These are phyloP conservation scores for Aplocera efformata DNA, from an alignment of 2,888 invertebrate species.

Conservation along the genomic window DNA sequence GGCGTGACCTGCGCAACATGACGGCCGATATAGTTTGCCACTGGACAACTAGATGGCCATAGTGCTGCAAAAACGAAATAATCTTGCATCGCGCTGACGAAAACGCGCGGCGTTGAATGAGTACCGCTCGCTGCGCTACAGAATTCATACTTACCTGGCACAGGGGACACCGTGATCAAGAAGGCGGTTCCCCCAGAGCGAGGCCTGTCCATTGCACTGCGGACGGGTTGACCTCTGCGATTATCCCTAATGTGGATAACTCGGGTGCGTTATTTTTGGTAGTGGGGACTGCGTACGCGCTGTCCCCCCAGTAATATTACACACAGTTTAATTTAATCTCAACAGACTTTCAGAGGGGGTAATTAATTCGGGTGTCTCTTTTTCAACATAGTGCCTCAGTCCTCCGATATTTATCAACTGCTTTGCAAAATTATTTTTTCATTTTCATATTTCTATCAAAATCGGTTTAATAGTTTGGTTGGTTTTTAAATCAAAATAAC, in stretches of 20 bases:
- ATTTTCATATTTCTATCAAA: too few species aligned
- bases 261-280: constrained; percentile 1
- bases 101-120: constrained; percentile 6
- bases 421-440: too few species aligned
- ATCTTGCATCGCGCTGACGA: constrained; percentile 11
- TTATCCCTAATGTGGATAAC: not conserved
- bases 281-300: constrained; percentile 9
- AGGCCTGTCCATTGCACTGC: not conserved
- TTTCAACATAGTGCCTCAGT: too few species aligned
- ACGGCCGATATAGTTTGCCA: too few species aligned
- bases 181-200: constrained; percentile 6
- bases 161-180: constrained; percentile 4
- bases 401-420: too few species aligned
- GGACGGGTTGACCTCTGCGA: constrained; percentile 2
- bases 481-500: too few species aligned
- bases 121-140: not conserved
- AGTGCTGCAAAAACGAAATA: not conserved
- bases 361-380: too few species aligned
- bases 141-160: constrained; percentile 5
- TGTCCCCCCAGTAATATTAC: not conserved
- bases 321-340: too few species aligned
- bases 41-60: constrained; percentile 1
- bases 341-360: too few species aligned
- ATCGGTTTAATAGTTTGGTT: too few species aligned
- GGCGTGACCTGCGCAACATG: too few species aligned